Evolutionary conservation across 2,888 invertebrate species (phyloP).

Genomic region (Conus canariensis): DNA sequence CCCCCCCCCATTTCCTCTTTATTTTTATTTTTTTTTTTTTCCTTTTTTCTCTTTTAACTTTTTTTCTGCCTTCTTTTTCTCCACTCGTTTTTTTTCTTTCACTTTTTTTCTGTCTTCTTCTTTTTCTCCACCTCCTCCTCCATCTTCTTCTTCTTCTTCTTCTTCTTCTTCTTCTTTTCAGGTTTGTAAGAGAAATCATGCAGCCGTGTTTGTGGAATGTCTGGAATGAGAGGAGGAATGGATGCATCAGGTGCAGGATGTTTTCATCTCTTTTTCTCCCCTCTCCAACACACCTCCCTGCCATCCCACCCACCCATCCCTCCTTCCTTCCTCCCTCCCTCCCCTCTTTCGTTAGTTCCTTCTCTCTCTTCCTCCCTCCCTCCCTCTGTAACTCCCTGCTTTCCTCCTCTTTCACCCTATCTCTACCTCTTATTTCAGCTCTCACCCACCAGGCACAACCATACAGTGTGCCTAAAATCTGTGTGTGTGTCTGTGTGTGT

Average conservation of each 20-base stretch:
- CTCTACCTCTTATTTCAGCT: not conserved
- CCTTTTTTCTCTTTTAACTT: not conserved
- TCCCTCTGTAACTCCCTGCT: not conserved
- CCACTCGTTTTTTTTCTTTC: not conserved
- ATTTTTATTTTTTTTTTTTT: not conserved
- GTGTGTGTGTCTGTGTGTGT: not conserved
- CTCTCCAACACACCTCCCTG: not conserved
- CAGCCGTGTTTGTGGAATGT: no score
- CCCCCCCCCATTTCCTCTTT: not conserved
- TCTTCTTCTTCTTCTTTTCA: slow-evolving; percentile 8
- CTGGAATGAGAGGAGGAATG: no score
- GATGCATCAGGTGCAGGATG: no score
- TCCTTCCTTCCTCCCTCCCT: not conserved
- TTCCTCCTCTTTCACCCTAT: no score
- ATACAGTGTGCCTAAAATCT: no score
- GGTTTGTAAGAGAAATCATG: not conserved
- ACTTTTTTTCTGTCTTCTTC: not conserved
- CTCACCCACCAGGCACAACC: not conserved
- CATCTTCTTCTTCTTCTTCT: slow-evolving; percentile 29
- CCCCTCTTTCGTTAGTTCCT: not conserved
- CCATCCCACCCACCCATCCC: not conserved
- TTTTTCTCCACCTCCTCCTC: not conserved
- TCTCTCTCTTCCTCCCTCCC: not conserved
- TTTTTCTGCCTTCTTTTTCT: not conserved
- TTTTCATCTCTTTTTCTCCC: not conserved